Base-by-base conservation (phyloP, 2,797 vertebrate species). In the Melanotaenia boesemani region DNA sequence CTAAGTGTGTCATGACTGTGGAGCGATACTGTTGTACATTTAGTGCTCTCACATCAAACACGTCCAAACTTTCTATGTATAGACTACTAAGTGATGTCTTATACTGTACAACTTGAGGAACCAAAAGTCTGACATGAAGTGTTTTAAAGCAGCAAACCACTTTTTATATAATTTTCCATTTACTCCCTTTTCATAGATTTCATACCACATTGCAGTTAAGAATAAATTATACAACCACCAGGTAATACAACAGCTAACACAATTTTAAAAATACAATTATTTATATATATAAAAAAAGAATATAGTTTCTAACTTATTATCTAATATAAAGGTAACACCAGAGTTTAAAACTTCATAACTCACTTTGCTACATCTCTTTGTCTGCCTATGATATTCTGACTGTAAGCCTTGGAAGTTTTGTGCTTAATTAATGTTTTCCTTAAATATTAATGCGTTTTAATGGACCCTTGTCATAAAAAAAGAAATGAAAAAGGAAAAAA, bases 51-150 rank as follows among this genome's bases (percentile, higher is more conserved):
- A 50, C 57, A 26, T 66, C 69, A 46, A 22, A 48, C 67, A 67
- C 69, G 37, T n/a, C 1, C 4, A 58, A 64, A 63, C 62, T 20
- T 30, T 11, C 16, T 30, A 63, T 4, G 28, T 63, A 9, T 72
- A 11, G 26, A 24, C 15, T 5, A n/a, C 56, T 28, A 50, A 70
- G n/a, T 46, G 52, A 67, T 34, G 44, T 68, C 61, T 34, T 67
- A 72, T 68, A 65, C 60, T 46, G 30, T 36, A 24, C 73, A 77
- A 63, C 65, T 65, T 32, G 60, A 70, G 70, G 76, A 71, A 61
- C 70, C 71, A 73, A 67, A n/a, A 71, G 79, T 67, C 60, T 37
- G 44, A 39, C 15, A 16, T 20, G 60, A 30, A 10, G 57, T 60
- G 68, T 26, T 6, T 22, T 30, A 28, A 56, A 61, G 68, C 28